phyloP scores from a whole-genome alignment of 2,888 invertebrate genomes.

The Priocnemis perturbator region DNA sequence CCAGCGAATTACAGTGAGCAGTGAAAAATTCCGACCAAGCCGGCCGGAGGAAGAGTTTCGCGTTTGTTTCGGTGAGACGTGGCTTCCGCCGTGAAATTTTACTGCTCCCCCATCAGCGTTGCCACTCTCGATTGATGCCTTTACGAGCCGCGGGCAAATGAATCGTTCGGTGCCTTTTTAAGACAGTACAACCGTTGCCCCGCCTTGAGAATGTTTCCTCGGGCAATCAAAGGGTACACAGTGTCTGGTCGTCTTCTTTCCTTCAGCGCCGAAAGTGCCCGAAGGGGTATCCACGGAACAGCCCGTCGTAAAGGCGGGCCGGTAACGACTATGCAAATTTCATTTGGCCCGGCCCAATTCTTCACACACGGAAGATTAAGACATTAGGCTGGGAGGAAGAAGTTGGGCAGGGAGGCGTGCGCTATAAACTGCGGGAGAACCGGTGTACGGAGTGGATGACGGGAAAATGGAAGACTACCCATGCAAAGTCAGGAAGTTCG shows the following conservation, averaged over 20 bases:
- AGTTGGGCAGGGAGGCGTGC: conserved; percentile 21
- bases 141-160: no score
- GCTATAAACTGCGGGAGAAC: conserved; percentile 34
- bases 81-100: no score
- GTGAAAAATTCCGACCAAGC: no score
- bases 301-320: conserved; percentile 54
- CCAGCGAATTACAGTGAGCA: no score
- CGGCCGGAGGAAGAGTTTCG: no score
- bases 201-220: conserved; percentile 27
- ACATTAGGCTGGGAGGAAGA: conserved; percentile 57
- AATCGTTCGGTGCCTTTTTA: no score
- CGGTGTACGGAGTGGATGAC: conserved; percentile 2
- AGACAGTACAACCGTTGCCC: no score
- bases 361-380: conserved; percentile 68
- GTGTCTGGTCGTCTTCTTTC: conserved; percentile 45
- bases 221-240: conserved; percentile 49
- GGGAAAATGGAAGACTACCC: conserved; percentile 26
- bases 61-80: no score
- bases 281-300: conserved; percentile 42
- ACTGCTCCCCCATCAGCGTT: no score
- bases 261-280: conserved; percentile 33
- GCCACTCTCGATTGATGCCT: no score
- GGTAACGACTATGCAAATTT: conserved; percentile 69
- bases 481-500: no score
- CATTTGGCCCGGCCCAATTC: conserved; percentile 64